Percentiles rank a stretch among this genome's conserved stretches.
These are phyloP conservation scores for Pasiphila rectangulata DNA, from an alignment of 2,888 invertebrate genomes.

Conservation along the genomic window DNA sequence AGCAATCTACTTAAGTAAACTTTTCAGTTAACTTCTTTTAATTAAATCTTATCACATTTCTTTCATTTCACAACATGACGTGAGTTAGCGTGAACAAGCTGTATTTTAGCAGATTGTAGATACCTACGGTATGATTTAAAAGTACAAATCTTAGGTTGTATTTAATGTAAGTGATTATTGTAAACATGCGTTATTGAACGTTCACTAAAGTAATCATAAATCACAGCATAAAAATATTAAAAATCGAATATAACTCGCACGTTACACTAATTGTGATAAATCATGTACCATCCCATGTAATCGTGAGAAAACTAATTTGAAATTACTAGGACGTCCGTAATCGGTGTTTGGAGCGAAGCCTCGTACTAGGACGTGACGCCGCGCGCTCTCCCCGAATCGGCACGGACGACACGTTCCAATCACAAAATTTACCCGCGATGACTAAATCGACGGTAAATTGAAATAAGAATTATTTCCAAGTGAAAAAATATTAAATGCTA, in stretches of 20 bases:
- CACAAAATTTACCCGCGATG: conserved; percentile 35
- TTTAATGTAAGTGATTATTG: conserved; percentile 5
- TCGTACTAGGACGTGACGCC: conserved; percentile 41
- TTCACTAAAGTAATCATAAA: not conserved
- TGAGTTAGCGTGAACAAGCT: conserved; percentile 6
- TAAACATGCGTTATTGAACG: not conserved
- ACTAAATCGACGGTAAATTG: conserved; percentile 29
- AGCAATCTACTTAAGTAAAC: no score
- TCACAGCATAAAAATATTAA: not conserved
- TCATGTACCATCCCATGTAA: conserved; percentile 22
- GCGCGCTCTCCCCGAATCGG: conserved; percentile 38
- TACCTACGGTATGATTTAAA: no score
- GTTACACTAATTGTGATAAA: conserved; percentile 10
- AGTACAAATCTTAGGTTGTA: no score
- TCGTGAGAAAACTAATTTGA: conserved; percentile 37
- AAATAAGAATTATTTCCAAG: conserved; percentile 28
- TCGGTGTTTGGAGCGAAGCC: conserved; percentile 28
- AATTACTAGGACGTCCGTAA: conserved; percentile 31
- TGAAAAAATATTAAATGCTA: no score
- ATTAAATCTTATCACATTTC: conserved; percentile 10
- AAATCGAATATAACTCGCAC: not conserved
- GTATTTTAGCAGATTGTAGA: no score
- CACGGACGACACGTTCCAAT: conserved; percentile 41
- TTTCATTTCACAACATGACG: conserved; percentile 11
- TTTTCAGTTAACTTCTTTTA: not conserved